Conservation (phyloP, 2,888 invertebrate genomes). For the Orchestes rusci region DNA sequence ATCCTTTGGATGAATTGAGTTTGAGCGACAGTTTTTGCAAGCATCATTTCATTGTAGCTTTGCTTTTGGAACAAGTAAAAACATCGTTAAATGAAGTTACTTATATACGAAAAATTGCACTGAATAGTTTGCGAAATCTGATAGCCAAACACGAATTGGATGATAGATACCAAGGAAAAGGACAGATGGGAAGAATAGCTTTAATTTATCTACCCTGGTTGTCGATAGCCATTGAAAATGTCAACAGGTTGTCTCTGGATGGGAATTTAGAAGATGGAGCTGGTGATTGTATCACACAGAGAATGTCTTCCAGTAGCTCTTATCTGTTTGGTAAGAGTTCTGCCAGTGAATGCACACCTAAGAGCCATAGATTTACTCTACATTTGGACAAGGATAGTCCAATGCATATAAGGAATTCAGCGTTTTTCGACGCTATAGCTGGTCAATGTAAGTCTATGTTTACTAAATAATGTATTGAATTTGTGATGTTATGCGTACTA, state of each 20-base stretch:
- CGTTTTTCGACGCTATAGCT: slow-evolving; percentile 64
- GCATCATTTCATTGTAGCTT: slow-evolving; percentile 85
- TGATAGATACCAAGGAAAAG: slow-evolving; percentile 58
- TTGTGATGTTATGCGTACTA: too few species aligned
- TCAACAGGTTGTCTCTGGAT: slow-evolving; percentile 61
- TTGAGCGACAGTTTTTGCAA: slow-evolving; percentile 79
- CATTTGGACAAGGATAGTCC: slow-evolving; percentile 71
- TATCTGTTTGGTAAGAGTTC: slow-evolving; percentile 51
- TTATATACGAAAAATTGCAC: slow-evolving; percentile 72
- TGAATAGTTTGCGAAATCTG: slow-evolving; percentile 74
- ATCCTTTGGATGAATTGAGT: slow-evolving; percentile 49
- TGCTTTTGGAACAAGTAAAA: slow-evolving; percentile 81
- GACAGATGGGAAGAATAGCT: slow-evolving; percentile 77
- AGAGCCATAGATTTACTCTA: slow-evolving; percentile 58
- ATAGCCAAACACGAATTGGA: slow-evolving; percentile 93
- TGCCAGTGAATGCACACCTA: slow-evolving; percentile 51
- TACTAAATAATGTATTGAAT: too few species aligned
- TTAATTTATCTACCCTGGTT: slow-evolving; percentile 89
- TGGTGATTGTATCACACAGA: slow-evolving; percentile 42
- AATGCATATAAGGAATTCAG: slow-evolving; percentile 68
- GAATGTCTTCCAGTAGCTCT: slow-evolving; percentile 53
- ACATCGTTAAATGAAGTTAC: slow-evolving; percentile 78
- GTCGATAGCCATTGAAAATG: slow-evolving; percentile 79
- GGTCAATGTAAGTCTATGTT: slow-evolving; percentile 51
- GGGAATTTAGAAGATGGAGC: slow-evolving; percentile 32